These are phyloP conservation scores for Coregonus sp. DNA, from an alignment of 2,797 vertebrate genomes.

Conservation along the genomic window DNA sequence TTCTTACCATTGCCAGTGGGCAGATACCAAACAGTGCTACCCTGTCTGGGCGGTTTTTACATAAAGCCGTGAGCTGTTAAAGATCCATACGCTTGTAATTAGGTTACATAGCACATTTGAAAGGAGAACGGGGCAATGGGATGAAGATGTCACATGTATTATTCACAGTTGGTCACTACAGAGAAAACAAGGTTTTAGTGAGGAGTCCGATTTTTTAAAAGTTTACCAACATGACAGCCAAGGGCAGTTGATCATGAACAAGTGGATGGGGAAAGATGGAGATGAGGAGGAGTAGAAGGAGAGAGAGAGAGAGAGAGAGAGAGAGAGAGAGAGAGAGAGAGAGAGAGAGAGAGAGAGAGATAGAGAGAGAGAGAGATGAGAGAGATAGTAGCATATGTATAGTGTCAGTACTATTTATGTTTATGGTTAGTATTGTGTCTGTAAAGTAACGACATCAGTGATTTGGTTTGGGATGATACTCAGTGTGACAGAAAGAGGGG, in stretches of 20 bases:
- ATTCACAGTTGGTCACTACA: neutral
- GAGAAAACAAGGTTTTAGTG: neutral
- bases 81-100: constrained; percentile 72
- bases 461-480: neutral
- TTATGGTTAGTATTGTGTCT: neutral
- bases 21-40: constrained; percentile 51
- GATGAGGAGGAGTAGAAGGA: neutral
- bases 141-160: constrained; percentile 21
- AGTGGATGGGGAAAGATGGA: neutral
- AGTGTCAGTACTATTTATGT: no score
- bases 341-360: neutral
- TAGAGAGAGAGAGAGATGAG: no score
- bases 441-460: neutral
- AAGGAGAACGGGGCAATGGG: constrained; percentile 14
- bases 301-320: neutral
- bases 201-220: neutral
- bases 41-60: constrained; percentile 33
- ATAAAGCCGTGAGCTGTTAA: constrained; percentile 54
- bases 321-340: neutral
- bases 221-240: neutral
- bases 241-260: neutral
- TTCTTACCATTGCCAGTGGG: constrained; percentile 45
- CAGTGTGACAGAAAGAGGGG: constrained; percentile 16
- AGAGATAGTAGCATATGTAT: neutral
- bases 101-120: constrained; percentile 40